These are phyloP conservation scores for Cloeon dipterum DNA, from an alignment of 2,888 invertebrate genomes.

Conservation along the genomic window DNA sequence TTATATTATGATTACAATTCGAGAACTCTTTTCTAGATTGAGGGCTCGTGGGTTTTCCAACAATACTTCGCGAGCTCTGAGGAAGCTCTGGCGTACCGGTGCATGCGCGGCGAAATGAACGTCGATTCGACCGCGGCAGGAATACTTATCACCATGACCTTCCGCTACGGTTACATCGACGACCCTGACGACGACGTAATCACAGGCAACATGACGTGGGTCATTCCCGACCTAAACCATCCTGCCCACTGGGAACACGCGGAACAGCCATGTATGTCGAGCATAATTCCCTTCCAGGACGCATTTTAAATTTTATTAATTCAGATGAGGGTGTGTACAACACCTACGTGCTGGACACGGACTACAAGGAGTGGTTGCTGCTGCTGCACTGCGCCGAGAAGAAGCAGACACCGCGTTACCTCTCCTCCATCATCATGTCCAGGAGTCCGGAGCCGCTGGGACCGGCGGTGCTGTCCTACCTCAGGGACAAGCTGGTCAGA, in stretches of 20 bases:
- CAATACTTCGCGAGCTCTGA: conserved; percentile 79
- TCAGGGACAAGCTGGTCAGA: not conserved
- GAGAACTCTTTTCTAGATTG: too few species aligned
- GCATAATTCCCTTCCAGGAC: too few species aligned
- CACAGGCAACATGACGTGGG: conserved; percentile 70
- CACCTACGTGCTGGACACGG: conserved; percentile 65
- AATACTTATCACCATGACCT: conserved; percentile 63
- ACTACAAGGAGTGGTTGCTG: conserved; percentile 61
- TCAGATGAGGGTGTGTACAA: conserved; percentile 72
- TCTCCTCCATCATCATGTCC: not conserved
- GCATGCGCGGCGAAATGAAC: conserved; percentile 54
- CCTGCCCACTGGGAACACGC: conserved; percentile 75
- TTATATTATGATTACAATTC: too few species aligned
- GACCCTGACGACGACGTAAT: conserved; percentile 61
- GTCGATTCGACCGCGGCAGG: conserved; percentile 23
- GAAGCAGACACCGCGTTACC: conserved; percentile 19
- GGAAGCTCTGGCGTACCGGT: conserved; percentile 62
- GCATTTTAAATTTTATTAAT: not conserved
- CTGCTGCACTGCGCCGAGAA: conserved; percentile 74
- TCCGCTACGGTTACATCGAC: conserved; percentile 65
- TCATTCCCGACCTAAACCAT: conserved; percentile 41
- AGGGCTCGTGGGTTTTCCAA: conserved; percentile 66
- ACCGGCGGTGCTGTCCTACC: not conserved
- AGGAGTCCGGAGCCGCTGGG: not conserved
- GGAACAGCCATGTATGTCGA: conserved; percentile 65